Evolutionary conservation across 2,888 invertebrate species (phyloP).

Genomic region (Falcaria lacertinaria): DNA sequence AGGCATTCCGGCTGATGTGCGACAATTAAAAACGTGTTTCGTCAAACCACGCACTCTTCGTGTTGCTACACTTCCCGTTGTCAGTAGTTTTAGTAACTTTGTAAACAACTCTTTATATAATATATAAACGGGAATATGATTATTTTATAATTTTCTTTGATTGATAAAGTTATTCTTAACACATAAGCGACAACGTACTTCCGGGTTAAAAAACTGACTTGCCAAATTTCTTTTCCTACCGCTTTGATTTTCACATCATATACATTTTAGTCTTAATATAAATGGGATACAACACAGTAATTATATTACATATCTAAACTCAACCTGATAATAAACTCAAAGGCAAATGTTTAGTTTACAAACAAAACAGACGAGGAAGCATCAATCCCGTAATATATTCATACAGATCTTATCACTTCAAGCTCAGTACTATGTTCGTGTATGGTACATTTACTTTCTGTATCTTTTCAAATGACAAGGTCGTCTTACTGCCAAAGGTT

Average conservation of each 20-base stretch:
- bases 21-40: slow-evolving; percentile 58
- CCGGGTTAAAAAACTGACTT: too few species aligned
- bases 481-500: slow-evolving; percentile 27
- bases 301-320: too few species aligned
- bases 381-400: slow-evolving; percentile 24
- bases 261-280: too few species aligned
- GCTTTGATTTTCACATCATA: too few species aligned
- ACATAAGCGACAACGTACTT: too few species aligned
- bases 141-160: too few species aligned
- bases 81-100: slow-evolving; percentile 27
- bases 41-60: slow-evolving; percentile 33
- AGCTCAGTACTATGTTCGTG: slow-evolving; percentile 21
- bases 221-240: too few species aligned
- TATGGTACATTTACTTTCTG: slow-evolving; percentile 29
- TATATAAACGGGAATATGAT: too few species aligned
- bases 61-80: slow-evolving; percentile 53
- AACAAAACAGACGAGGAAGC: slow-evolving; percentile 24
- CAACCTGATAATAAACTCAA: slow-evolving; percentile 4
- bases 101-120: slow-evolving; percentile 4
- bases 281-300: too few species aligned
- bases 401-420: slow-evolving; percentile 23
- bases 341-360: slow-evolving; percentile 6
- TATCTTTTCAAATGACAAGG: slow-evolving; percentile 39
- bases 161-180: too few species aligned
- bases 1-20: slow-evolving; percentile 51